Evolutionary conservation across 2,888 invertebrate genomes (phyloP), one percentile per base, ranked within the genome.

Genomic region (Drosophila silvestris): DNA sequence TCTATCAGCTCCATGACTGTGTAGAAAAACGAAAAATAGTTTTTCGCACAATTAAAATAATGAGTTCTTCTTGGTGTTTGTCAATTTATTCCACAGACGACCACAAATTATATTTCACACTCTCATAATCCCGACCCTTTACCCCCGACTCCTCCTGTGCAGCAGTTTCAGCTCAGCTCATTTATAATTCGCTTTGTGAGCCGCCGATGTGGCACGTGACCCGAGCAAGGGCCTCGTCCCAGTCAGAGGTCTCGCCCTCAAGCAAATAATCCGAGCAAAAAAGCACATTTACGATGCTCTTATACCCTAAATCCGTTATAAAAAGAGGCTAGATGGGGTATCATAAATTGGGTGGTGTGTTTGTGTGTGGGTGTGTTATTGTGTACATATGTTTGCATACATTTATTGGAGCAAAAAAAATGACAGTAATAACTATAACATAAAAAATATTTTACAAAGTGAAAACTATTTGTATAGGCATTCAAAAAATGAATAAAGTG

Each of bases 121-220:
- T 19, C 7, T 10, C 60, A 33, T 28, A 51, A 39, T 39, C 19
- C 59, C 39, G 47, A 60, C 41, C 47, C 60, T 26, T 14, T 16
- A 19, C 33, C 50, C 28, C n/a, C 62, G 37, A 30, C 60, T 53
- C 74, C 32, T 16, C 26, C 69, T 37, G 16, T 44, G 4, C 32
- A 32, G 51, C 52, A 41, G 33, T 30, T 44, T 32, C 52, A 53
- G 63, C 51, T 41, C 41, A 41, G 5, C 54, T 67, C 64, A 37
- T 53, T 70, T 53, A 51, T 66, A 63, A 80, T 72, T 73, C 68
- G 72, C 47, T 61, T 59, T 66, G 54, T 52, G 52, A 16, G 37
- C 59, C 33, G 52, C 50, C 56, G 35, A 50, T 26, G 37, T 32
- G 57, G 65, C 76, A 85, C 74, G 69, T 82, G 82, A 81, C 82